Conservation (phyloP, 2,113 vertebrate genomes). For the Hoplias malabaricus region DNA sequence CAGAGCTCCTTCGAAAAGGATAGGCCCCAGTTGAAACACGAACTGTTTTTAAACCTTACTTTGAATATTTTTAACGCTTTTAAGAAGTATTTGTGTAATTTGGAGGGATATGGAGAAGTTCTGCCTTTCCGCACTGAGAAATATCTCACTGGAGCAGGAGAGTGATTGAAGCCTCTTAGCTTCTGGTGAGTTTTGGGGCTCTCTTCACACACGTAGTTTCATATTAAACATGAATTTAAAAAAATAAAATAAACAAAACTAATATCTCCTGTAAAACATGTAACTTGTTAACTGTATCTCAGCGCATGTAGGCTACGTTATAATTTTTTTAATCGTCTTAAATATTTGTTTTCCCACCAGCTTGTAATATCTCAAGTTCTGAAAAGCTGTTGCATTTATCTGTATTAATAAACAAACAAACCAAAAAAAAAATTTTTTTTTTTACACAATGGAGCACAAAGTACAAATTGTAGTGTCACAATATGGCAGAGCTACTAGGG, state of each 20-base stretch:
- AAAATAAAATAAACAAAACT: neutral
- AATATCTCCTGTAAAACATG: too few species aligned
- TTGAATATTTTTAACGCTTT: neutral
- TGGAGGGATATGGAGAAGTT: conserved; percentile 47
- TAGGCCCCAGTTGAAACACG: too few species aligned
- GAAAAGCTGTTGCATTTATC: neutral
- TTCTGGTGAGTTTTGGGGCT: neutral
- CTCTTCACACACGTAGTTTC: neutral
- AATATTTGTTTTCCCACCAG: too few species aligned
- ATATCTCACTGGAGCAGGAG: conserved; percentile 31
- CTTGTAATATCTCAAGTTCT: neutral
- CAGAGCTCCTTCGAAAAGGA: too few species aligned
- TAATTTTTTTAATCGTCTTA: too few species aligned
- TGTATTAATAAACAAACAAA: too few species aligned
- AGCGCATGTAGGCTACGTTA: too few species aligned
- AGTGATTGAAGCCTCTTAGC: conserved; percentile 32
- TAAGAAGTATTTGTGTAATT: neutral
- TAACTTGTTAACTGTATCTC: too few species aligned
- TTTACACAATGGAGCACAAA: neutral
- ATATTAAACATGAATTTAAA: neutral
- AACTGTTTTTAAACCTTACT: neutral
- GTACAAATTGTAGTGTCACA: neutral
- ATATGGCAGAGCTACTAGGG: neutral
- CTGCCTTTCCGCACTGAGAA: conserved; percentile 37
- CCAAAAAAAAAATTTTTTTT: too few species aligned